Percentiles rank a stretch among this genome's conserved stretches.
Evolutionary conservation across 2,797 vertebrate species (phyloP).

Genomic region (Sebastiscus tertius): DNA sequence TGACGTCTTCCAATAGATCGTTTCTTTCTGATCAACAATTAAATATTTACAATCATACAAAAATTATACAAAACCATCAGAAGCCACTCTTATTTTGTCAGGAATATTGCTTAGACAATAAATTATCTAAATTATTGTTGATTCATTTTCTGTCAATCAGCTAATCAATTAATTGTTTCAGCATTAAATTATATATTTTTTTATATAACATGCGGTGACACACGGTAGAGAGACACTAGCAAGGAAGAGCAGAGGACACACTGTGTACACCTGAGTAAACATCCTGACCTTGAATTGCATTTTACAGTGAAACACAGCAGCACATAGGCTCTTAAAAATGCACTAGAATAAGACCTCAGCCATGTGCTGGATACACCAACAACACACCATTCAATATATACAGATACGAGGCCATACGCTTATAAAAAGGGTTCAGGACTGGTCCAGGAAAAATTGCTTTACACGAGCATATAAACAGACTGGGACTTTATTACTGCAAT

Average conservation of each 20-base stretch:
- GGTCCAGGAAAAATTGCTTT: background rate
- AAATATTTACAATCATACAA: background rate
- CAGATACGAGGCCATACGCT: background rate
- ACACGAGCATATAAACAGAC: background rate
- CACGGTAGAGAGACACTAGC: background rate
- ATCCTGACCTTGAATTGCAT: background rate
- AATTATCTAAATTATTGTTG: no score
- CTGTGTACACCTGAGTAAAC: background rate
- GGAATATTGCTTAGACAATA: background rate
- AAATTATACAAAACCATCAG: background rate
- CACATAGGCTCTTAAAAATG: background rate
- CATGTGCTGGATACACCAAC: background rate
- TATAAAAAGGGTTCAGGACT: background rate
- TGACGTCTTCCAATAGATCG: accelerated
- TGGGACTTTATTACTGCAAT: background rate
- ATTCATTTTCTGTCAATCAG: background rate
- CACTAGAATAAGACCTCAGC: background rate
- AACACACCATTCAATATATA: background rate
- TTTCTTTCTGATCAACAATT: no score
- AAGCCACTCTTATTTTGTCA: background rate
- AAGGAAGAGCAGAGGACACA: background rate
- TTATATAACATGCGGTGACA: background rate
- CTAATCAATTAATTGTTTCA: background rate
- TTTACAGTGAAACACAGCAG: background rate
- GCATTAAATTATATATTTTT: background rate